Percentiles rank a stretch among this genome's conserved stretches.
Evolutionary conservation across 2,113 vertebrate species (phyloP).

Genomic region (Gallinago jamesoni): DNA sequence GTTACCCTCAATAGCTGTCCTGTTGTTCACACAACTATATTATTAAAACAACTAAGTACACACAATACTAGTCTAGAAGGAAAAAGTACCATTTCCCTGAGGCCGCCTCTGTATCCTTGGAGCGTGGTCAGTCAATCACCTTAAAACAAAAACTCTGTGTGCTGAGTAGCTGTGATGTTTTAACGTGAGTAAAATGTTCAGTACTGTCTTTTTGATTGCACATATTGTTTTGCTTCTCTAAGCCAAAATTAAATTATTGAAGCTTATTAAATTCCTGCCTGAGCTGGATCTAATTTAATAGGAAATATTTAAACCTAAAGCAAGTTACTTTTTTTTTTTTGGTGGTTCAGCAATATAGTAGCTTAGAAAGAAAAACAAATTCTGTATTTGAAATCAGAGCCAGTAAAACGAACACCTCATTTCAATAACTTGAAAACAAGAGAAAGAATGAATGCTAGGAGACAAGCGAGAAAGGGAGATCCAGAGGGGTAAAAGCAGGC

Average conservation of each 20-base stretch:
- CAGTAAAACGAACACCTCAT: neutral
- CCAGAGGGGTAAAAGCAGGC: neutral
- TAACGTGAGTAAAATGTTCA: neutral
- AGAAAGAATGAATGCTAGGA: neutral
- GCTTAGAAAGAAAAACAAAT: constrained; percentile 27
- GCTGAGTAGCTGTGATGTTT: constrained; percentile 10
- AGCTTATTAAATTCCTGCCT: constrained; percentile 48
- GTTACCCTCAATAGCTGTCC: constrained; percentile 29
- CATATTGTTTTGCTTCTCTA: constrained; percentile 36
- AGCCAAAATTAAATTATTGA: constrained; percentile 53
- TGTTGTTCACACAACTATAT: neutral
- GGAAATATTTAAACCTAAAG: constrained; percentile 65
- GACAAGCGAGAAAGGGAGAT: neutral
- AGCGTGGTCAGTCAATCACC: neutral
- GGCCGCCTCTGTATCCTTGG: neutral
- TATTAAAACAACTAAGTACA: neutral
- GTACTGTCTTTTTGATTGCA: constrained; percentile 15
- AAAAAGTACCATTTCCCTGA: neutral
- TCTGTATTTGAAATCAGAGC: constrained; percentile 7
- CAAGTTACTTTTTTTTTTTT: constrained; percentile 9
- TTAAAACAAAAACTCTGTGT: neutral
- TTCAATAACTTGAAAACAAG: neutral
- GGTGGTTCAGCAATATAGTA: constrained; percentile 22
- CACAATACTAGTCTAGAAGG: neutral
- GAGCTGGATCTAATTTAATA: constrained; percentile 52